phyloP scores from a whole-genome alignment of 2,888 invertebrate species.

The Pristionchus entomophagus region DNA sequence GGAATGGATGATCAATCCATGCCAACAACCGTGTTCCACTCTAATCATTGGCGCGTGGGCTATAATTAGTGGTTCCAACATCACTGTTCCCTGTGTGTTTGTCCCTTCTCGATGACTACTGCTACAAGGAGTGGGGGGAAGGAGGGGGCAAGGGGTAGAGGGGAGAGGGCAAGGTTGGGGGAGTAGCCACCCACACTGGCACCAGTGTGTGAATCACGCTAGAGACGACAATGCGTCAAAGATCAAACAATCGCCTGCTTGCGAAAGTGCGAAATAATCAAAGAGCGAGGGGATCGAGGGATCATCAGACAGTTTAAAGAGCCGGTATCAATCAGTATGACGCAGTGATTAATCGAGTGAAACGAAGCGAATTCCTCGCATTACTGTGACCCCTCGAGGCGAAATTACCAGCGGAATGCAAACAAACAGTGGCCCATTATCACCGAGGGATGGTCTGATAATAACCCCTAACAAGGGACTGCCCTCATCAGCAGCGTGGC shows the following conservation, averaged over 20 bases:
- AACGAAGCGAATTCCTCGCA: constrained; percentile 34
- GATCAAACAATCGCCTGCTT: constrained; percentile 22
- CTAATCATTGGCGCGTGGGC: no score
- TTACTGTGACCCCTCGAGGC: constrained; percentile 16
- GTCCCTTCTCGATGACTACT: constrained; percentile 3
- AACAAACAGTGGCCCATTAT: not conserved
- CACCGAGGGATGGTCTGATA: not conserved
- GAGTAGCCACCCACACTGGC: constrained; percentile 38
- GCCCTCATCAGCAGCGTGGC: constrained; percentile 83
- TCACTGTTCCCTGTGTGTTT: constrained; percentile 5
- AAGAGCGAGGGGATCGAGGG: not conserved
- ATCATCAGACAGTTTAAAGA: constrained; percentile 31
- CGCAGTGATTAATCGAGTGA: constrained; percentile 35
- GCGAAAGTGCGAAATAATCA: not conserved
- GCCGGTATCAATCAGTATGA: not conserved
- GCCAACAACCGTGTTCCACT: no score
- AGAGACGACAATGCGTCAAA: not conserved
- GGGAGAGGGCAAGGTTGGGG: no score
- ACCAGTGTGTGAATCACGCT: not conserved
- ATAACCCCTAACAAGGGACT: not conserved
- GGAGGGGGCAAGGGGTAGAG: not conserved
- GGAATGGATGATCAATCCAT: no score
- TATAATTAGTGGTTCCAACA: constrained; percentile 11
- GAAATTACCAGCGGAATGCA: constrained; percentile 14
- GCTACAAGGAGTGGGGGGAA: not conserved